Evolutionary conservation across 2,113 vertebrate species (phyloP).

Genomic region (Coregonus clupeaformis): DNA sequence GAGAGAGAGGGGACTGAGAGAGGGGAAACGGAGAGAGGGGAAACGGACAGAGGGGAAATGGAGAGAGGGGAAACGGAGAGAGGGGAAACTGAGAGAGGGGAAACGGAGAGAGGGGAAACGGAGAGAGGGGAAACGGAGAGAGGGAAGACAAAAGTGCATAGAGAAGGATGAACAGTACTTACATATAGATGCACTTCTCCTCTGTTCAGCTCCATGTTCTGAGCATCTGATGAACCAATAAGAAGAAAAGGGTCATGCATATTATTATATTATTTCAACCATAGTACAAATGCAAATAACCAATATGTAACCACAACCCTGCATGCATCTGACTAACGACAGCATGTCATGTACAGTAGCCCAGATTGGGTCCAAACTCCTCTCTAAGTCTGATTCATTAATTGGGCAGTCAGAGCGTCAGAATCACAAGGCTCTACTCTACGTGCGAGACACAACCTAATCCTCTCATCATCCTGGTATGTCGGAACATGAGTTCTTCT

Average conservation of each 20-base stretch:
- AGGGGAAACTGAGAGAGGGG: background rate
- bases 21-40: background rate
- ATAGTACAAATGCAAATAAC: background rate
- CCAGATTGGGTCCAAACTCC: too few species aligned
- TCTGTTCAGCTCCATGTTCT: conserved; percentile 84
- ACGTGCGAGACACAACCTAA: conserved; percentile 28
- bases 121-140: background rate
- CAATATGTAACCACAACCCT: background rate
- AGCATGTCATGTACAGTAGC: background rate
- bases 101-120: background rate
- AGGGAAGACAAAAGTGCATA: background rate
- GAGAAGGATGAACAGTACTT: conserved; percentile 63
- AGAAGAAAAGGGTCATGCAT: conserved; percentile 30
- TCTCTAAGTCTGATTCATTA: background rate
- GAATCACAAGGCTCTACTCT: conserved; percentile 14
- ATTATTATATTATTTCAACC: conserved; percentile 1
- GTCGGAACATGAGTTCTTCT: conserved; percentile 31
- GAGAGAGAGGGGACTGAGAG: background rate
- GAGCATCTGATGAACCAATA: conserved; percentile 75
- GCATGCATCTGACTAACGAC: background rate
- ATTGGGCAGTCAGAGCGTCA: background rate
- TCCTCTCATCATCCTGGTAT: conserved; percentile 32
- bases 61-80: background rate
- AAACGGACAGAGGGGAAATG: background rate
- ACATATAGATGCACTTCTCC: conserved; percentile 86